Base-by-base conservation (phyloP, 2,797 vertebrate genomes). In the Leptodactylus fallax region DNA sequence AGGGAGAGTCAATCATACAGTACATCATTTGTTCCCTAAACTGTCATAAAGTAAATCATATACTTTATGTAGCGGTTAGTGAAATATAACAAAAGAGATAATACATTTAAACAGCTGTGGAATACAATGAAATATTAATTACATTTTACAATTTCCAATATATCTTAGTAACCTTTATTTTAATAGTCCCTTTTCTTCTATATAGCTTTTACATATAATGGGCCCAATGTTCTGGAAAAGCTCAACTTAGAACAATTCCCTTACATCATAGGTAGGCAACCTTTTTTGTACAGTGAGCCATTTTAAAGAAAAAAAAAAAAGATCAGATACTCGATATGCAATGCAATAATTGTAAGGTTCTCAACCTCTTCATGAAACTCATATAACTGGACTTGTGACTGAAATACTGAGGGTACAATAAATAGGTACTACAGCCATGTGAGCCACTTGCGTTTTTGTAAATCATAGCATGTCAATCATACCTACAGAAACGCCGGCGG, bases 41-140 rank as follows among this genome's bases (percentile, higher is more conserved):
- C 3, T 51, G 19, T 49, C 49, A 53, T 55, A 23, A 25, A 23
- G 51, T 55, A 23, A 78, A 78, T 78, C 74, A 76, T 76, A 76
- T 51, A 76, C 36, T 36, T 36, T 76, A 53, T 12, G 36, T 45
- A 47, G 36, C 12, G 72, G 47, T 76, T 17, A 78, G 74, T 23
- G 36, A 7, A 61, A 61, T 61, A 21, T 61, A 78, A n/a, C 4
- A 6, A 23, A 55, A 25, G 21, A 76, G 71, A 47, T 12, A 51
- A 51, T 53, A 51, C 47, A 13, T 13, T 14, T 51, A 51, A n/a
- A n/a, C 10, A 53, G 10, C 17, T 9, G 9, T 51, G 72, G 5
- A 51, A 51, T 76, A 16, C 19, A 51, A 76, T 74, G 21, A 74
- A 74, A 74, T 76, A 76, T 76, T 76, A 11, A 76, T 53, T 6